Conservation (phyloP, 2,797 vertebrate genomes). For the Huso huso region DNA sequence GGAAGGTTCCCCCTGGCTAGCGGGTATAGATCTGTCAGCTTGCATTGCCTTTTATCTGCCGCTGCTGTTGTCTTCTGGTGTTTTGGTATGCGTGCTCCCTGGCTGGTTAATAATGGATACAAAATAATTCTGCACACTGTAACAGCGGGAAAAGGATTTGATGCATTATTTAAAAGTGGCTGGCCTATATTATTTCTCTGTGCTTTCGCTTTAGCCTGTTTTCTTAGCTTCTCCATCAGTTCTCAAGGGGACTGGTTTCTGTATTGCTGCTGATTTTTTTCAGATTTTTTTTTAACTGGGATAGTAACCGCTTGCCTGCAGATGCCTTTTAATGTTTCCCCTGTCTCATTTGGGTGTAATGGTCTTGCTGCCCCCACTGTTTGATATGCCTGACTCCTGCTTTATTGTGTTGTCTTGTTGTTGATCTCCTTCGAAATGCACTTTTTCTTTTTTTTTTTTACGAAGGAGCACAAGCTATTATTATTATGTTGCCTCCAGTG, state of each 20-base stretch:
- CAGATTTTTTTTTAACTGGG: constrained; percentile 1
- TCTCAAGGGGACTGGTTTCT: constrained; percentile 8
- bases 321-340: constrained; percentile 17
- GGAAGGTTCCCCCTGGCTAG: neutral
- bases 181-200: constrained; percentile 20
- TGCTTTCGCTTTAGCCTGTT: constrained; percentile 18
- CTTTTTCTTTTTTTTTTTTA: neutral
- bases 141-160: constrained; percentile 2
- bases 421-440: neutral
- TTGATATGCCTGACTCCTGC: constrained; percentile 14
- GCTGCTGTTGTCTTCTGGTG: neutral
- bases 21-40: neutral
- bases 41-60: neutral
- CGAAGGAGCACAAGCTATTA: neutral
- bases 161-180: constrained; percentile 38
- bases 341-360: constrained; percentile 1
- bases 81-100: neutral
- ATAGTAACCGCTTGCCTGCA: constrained; percentile 4
- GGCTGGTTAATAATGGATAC: constrained; percentile 9
- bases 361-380: constrained; percentile 19
- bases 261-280: neutral
- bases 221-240: neutral
- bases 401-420: neutral
- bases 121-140: constrained; percentile 19
- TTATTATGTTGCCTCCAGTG: too few species aligned